These are phyloP conservation scores for Colletes collaris DNA, from an alignment of 2,888 invertebrate genomes.

Conservation along the genomic window DNA sequence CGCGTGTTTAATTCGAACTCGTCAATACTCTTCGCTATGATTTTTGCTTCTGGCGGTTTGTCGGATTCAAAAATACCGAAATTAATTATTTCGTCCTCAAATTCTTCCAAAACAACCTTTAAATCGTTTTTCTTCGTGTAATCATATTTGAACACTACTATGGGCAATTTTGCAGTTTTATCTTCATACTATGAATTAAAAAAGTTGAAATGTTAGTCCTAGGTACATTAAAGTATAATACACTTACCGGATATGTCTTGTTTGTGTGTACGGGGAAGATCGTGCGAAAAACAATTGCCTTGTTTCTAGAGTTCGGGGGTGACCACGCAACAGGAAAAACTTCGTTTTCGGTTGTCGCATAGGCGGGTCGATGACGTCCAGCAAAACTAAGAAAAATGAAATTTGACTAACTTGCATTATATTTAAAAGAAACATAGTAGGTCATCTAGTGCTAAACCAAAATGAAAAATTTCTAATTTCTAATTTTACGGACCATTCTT, in stretches of 20 bases:
- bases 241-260: constrained; percentile 74
- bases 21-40: constrained; percentile 76
- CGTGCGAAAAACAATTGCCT: constrained; percentile 74
- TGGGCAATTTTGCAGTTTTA: constrained; percentile 73
- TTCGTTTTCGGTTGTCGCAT: constrained; percentile 67
- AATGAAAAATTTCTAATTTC: background rate
- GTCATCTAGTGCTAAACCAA: too few species aligned
- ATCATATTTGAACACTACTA: constrained; percentile 80
- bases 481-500: constrained; percentile 73
- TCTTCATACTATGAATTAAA: constrained; percentile 76
- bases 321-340: constrained; percentile 77
- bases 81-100: constrained; percentile 76
- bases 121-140: constrained; percentile 78
- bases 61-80: constrained; percentile 81
- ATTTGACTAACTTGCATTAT: background rate
- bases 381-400: constrained; percentile 70
- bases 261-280: constrained; percentile 78
- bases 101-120: constrained; percentile 77
- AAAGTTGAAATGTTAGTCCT: background rate
- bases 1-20: constrained; percentile 74
- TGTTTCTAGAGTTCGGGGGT: constrained; percentile 77
- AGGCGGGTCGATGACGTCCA: constrained; percentile 75
- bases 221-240: background rate
- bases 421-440: background rate
- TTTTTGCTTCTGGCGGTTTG: constrained; percentile 77